phyloP scores from a whole-genome alignment of 2,797 vertebrate species.

The Gymnodraco acuticeps region DNA sequence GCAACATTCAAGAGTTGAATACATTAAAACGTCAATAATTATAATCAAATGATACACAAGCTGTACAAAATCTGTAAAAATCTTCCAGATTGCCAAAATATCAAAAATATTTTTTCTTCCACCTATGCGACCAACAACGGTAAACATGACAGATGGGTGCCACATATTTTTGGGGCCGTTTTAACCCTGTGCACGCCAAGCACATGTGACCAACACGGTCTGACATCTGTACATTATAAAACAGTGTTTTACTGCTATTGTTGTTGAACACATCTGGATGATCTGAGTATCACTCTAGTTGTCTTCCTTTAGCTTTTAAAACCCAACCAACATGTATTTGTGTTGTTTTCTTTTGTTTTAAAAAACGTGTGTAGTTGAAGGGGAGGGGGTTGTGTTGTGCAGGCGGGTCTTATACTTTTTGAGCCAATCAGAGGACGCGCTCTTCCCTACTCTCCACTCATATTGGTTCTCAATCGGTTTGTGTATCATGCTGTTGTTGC shows the following conservation, averaged over 20 bases:
- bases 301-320: no score
- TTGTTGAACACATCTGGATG: not conserved
- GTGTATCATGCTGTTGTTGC: conserved; percentile 65
- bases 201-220: not conserved
- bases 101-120: no score
- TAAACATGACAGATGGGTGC: not conserved
- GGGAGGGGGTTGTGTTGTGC: not conserved
- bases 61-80: no score
- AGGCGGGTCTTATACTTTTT: conserved; percentile 37
- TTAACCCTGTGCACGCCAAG: not conserved
- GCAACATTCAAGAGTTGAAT: no score
- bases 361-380: not conserved
- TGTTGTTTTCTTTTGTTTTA: not conserved
- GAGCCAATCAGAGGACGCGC: conserved; percentile 55
- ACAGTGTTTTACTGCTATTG: not conserved
- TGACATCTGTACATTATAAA: not conserved
- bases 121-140: not conserved
- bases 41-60: no score
- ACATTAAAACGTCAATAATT: no score
- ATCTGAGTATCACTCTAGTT: no score
- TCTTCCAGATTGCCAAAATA: no score
- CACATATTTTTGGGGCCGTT: not conserved
- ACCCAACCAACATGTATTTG: not conserved
- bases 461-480: conserved; percentile 65
- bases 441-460: conserved; percentile 1